Conservation (phyloP, 2,888 invertebrate species). For the Alcis repandata region DNA sequence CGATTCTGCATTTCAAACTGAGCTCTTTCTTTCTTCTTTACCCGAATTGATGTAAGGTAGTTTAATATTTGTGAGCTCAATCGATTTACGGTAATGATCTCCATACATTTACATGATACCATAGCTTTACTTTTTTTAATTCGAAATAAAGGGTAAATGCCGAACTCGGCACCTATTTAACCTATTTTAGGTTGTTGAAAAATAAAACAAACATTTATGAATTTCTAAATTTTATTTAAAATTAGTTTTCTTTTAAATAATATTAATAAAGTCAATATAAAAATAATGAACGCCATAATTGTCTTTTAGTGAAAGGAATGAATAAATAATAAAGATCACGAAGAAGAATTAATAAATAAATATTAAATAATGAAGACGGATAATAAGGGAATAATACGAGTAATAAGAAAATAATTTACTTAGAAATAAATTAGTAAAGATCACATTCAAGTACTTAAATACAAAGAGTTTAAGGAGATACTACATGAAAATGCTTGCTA, state of each 20-base stretch:
- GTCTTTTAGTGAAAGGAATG: conserved; percentile 81
- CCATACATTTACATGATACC: no score
- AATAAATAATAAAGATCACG: conserved; percentile 58
- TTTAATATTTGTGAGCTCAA: no score
- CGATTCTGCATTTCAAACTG: no score
- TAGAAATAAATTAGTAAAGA: conserved; percentile 18
- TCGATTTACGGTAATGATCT: no score
- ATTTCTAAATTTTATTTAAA: conserved; percentile 27
- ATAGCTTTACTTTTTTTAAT: no score
- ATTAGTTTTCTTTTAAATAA: conserved; percentile 22
- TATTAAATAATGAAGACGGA: conserved; percentile 31
- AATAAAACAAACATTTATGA: conserved; percentile 45
- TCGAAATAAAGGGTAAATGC: no score
- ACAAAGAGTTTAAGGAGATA: not conserved
- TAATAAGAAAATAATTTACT: conserved; percentile 24
- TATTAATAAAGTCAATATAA: conserved; percentile 52
- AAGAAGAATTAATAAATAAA: conserved; percentile 51
- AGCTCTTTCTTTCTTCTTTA: no score
- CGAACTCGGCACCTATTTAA: no score
- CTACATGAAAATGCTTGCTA: not conserved
- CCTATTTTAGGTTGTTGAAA: not conserved
- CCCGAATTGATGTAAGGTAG: no score
- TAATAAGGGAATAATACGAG: conserved; percentile 18
- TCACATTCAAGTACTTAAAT: conserved; percentile 7
- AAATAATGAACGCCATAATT: conserved; percentile 60